These are phyloP conservation scores for Crossocerus cetratus DNA, from an alignment of 2,888 invertebrate genomes.

Conservation along the genomic window DNA sequence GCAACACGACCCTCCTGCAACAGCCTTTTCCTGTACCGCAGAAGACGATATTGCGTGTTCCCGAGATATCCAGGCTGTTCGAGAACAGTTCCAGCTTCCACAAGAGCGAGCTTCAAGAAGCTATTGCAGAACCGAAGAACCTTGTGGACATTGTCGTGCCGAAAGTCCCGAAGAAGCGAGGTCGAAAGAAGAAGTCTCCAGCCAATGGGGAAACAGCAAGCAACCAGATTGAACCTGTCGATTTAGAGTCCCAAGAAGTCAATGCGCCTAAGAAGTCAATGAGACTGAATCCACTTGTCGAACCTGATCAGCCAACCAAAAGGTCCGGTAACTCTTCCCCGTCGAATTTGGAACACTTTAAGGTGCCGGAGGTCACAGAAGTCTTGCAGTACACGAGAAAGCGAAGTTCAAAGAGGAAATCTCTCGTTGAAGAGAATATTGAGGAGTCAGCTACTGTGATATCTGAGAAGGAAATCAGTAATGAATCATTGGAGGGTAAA, in stretches of 20 bases:
- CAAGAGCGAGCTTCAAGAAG: background rate
- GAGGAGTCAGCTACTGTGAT: conserved; percentile 27
- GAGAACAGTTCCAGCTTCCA: background rate
- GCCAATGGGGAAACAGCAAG: conserved; percentile 35
- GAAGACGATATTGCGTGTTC: background rate
- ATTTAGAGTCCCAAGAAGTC: background rate
- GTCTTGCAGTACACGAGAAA: conserved; percentile 56
- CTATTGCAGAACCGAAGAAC: background rate
- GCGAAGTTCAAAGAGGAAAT: conserved; percentile 55
- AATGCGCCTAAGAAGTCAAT: conserved; percentile 1
- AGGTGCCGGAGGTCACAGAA: conserved; percentile 63
- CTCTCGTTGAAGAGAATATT: conserved; percentile 44
- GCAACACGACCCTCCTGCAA: background rate
- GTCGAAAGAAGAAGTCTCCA: conserved; percentile 54
- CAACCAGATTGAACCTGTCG: background rate
- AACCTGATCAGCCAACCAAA: conserved; percentile 14
- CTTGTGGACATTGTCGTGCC: background rate
- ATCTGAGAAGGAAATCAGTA: conserved; percentile 15
- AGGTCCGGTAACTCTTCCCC: background rate
- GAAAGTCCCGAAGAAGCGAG: conserved; percentile 52
- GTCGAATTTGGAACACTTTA: conserved; percentile 56
- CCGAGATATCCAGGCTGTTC: conserved; percentile 11
- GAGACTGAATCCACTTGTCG: conserved; percentile 5
- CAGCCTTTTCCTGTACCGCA: background rate
- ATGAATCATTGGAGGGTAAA: background rate